Conservation (phyloP, 1,140 invertebrate genomes). For the Thaumetopoea pityocampa region DNA sequence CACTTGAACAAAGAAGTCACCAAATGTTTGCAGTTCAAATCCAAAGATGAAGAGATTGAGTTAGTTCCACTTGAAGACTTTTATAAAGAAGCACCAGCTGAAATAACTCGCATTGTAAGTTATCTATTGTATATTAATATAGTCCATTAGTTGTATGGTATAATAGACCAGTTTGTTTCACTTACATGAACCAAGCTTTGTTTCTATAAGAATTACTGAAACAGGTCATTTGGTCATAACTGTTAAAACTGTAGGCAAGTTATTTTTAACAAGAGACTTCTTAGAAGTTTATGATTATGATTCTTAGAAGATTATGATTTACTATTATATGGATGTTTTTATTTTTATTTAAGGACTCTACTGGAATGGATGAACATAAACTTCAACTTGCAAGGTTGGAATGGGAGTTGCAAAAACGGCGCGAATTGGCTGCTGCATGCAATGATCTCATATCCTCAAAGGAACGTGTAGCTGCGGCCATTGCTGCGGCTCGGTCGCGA, state of each 20-base stretch:
- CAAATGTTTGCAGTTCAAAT: conserved; percentile 96
- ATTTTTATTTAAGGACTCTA: conserved; percentile 77
- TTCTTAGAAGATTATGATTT: neutral
- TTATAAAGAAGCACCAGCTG: conserved; percentile 86
- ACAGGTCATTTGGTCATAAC: no score
- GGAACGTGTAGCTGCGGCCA: conserved; percentile 84
- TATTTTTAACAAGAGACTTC: no score
- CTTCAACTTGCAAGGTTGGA: conserved; percentile 90
- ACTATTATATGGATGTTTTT: neutral
- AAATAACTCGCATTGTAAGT: conserved; percentile 82
- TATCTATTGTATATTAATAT: no score
- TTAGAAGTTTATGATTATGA: no score
- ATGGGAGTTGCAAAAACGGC: conserved; percentile 94
- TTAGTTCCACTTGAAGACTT: conserved; percentile 91
- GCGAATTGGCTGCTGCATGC: conserved; percentile 86
- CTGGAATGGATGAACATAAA: conserved; percentile 85
- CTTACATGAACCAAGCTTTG: no score
- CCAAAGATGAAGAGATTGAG: conserved; percentile 95
- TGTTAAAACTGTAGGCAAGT: no score
- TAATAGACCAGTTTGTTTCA: no score
- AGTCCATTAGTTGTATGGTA: no score
- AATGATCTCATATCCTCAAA: conserved; percentile 86
- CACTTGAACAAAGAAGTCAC: conserved; percentile 95
- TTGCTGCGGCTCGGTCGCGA: conserved; percentile 87
- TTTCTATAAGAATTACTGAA: no score